Conservation (phyloP, 2,888 invertebrate genomes). For the Andrena haemorrhoa region DNA sequence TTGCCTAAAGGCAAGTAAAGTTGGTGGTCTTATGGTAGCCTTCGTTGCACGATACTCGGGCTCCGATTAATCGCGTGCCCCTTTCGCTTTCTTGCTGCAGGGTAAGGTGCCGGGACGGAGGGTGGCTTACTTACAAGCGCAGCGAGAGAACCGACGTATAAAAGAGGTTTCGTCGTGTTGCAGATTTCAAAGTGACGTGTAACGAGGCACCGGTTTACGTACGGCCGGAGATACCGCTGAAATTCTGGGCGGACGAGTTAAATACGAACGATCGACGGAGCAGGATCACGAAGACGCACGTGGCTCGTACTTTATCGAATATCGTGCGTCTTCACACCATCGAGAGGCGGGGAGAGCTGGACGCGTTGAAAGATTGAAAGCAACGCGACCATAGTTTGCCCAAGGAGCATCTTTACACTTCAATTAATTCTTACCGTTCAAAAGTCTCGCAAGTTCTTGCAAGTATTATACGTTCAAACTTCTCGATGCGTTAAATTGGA, state of each 20-base stretch:
- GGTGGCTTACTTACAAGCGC: slow-evolving; percentile 12
- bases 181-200: slow-evolving; percentile 75
- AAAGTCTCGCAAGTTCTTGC: not conserved
- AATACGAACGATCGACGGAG: slow-evolving; percentile 60
- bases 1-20: slow-evolving; percentile 57
- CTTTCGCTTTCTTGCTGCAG: slow-evolving; percentile 17
- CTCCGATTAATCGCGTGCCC: slow-evolving; percentile 10
- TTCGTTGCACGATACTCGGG: not conserved
- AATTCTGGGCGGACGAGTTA: slow-evolving; percentile 58
- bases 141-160: not conserved
- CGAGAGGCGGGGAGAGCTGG: slow-evolving; percentile 60
- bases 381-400: not conserved
- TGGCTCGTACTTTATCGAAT: slow-evolving; percentile 75
- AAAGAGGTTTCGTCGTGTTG: slow-evolving; percentile 26
- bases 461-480: not conserved
- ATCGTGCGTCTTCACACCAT: slow-evolving; percentile 72
- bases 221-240: slow-evolving; percentile 71
- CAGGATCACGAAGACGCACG: slow-evolving; percentile 74
- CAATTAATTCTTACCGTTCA: not conserved
- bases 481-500: slow-evolving; percentile 11
- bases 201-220: slow-evolving; percentile 75
- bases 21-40: not conserved
- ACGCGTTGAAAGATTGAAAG: slow-evolving; percentile 43
- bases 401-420: not conserved
- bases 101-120: slow-evolving; percentile 27